These are phyloP conservation scores for Epistrophella euchroma DNA, from an alignment of 2,888 invertebrate genomes.

Conservation along the genomic window DNA sequence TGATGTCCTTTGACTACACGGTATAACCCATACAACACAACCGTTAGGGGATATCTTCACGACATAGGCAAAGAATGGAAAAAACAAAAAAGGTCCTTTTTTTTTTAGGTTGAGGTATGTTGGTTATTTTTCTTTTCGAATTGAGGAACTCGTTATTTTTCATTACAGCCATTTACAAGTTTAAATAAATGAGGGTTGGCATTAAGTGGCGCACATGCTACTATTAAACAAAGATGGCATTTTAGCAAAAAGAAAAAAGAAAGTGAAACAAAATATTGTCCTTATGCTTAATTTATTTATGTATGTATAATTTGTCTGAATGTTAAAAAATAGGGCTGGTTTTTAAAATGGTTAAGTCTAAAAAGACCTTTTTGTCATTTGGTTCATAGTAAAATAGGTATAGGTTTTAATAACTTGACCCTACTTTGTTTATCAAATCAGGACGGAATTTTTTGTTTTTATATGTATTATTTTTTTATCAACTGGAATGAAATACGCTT, in stretches of 20 bases:
- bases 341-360: neutral
- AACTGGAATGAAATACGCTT: neutral
- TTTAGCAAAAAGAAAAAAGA: neutral
- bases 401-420: neutral
- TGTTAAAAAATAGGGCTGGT: neutral
- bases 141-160: constrained; percentile 67
- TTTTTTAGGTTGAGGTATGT: constrained; percentile 16
- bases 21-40: neutral
- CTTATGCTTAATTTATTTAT: constrained; percentile 7
- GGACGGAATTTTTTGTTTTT: neutral
- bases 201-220: constrained; percentile 59
- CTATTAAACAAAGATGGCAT: constrained; percentile 37
- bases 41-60: neutral
- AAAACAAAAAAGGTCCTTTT: neutral
- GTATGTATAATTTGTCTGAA: constrained; percentile 19
- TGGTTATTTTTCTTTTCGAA: constrained; percentile 29
- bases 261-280: neutral
- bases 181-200: constrained; percentile 67
- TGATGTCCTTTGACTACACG: constrained; percentile 5
- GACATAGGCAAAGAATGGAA: neutral
- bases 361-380: neutral
- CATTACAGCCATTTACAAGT: constrained; percentile 59
- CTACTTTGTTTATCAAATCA: neutral
- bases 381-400: too few relatives aligned
- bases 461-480: neutral